Percentiles rank a stretch among this genome's conserved stretches.
These are phyloP conservation scores for Murina feae DNA, from an alignment of 2,113 vertebrate species.

Conservation along the genomic window DNA sequence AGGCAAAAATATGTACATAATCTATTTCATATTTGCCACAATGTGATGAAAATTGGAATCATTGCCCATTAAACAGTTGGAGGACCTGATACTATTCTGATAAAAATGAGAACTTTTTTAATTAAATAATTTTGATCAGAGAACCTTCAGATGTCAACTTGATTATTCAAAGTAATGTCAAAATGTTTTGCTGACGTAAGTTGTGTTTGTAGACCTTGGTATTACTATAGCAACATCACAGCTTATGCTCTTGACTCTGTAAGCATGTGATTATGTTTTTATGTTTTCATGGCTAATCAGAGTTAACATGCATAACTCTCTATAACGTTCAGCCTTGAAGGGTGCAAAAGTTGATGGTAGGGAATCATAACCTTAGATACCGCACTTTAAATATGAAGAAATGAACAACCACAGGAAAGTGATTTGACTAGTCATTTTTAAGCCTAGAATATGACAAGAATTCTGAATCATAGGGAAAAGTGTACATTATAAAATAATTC, in stretches of 20 bases:
- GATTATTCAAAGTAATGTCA: slow-evolving; percentile 36
- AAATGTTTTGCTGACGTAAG: slow-evolving; percentile 59
- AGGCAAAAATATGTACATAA: neutral
- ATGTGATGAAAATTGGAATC: slow-evolving; percentile 33
- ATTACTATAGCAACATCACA: slow-evolving; percentile 76
- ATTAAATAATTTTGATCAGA: neutral
- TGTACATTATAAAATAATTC: neutral
- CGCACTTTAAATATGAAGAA: neutral
- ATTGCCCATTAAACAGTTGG: slow-evolving; percentile 4
- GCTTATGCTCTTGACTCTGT: neutral
- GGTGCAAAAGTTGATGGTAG: neutral
- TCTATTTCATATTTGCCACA: slow-evolving; percentile 15
- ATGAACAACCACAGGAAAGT: neutral
- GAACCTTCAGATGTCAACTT: slow-evolving; percentile 33
- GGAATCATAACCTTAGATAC: neutral
- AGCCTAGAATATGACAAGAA: neutral
- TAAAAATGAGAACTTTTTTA: neutral
- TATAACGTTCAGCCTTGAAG: neutral
- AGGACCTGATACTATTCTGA: neutral
- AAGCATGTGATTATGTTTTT: neutral
- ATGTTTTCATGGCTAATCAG: neutral
- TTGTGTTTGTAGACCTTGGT: slow-evolving; percentile 58
- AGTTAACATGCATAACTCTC: neutral
- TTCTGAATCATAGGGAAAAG: neutral
- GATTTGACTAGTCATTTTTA: neutral